Evolutionary conservation across 2,797 vertebrate species (phyloP), one percentile per base, ranked within the genome.

Genomic region (Hyperoplus immaculatus): DNA sequence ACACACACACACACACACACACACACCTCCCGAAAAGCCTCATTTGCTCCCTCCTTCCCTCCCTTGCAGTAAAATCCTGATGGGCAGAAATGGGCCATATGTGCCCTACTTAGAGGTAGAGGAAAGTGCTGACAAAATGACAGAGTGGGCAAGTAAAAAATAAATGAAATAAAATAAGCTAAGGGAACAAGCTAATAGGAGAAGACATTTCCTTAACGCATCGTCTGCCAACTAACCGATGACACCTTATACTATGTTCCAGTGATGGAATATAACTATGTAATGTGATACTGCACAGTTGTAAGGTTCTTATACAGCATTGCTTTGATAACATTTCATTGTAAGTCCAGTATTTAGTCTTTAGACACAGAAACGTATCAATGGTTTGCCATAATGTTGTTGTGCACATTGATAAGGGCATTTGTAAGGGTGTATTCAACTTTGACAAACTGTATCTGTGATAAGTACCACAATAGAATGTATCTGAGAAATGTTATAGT

Each of bases 31-130:
- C 69, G 72, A 72, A 90, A 82, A 73, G 50, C 0, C 9, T 21
- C 18, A 29, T 41, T 68, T 50, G 43, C 21, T 67, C 43, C 4
- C 53, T 77, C 4, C 41, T 63, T 86, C 71, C 29, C 62, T 78
- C 54, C 61, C 70, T 47, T 51, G 45, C 61, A 57, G 41, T 66
- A 78, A 85, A 71, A 68, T 58, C 12, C 50, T 60, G 62, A 76
- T 81, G 63, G 77, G 83, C 81, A 80, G 71, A 79, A 84, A 86
- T 73, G 55, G 77, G 70, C 70, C 88, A 81, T 84, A 77, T 81
- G 82, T 90, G 87, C 18, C 82, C 87, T 86, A 86, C 73, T 87
- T 84, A 82, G 75, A 87, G 59, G 59, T 16, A 59, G 47, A 60
- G 63, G 42, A 86, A 81, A 82, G 60, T 63, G 60, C 58, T 80